Conservation (phyloP, 2,888 invertebrate genomes). For the Oscheius sp. region DNA sequence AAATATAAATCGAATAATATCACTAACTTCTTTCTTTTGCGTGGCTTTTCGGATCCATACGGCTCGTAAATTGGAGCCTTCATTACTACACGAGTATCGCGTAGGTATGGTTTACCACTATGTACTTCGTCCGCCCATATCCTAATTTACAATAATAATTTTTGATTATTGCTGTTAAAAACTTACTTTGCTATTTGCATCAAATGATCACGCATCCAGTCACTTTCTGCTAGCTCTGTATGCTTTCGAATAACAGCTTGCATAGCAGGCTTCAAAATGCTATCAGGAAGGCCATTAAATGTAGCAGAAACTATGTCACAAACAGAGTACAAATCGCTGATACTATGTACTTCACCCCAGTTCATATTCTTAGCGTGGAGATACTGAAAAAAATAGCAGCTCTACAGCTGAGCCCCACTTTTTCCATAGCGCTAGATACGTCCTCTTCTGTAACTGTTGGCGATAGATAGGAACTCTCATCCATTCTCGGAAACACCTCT, state of each 20-base stretch:
- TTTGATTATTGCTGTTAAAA: not conserved
- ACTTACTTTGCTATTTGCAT: conserved; percentile 41
- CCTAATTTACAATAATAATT: conserved; percentile 24
- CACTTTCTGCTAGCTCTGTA: conserved; percentile 28
- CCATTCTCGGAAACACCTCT: too few relatives aligned
- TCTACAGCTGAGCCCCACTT: too few relatives aligned
- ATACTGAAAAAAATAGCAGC: conserved; percentile 40
- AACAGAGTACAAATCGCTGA: conserved; percentile 48
- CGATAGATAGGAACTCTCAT: too few relatives aligned
- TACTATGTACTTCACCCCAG: conserved; percentile 50
- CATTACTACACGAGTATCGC: conserved; percentile 49
- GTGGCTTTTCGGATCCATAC: not conserved
- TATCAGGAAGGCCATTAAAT: conserved; percentile 54
- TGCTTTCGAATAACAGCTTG: conserved; percentile 41
- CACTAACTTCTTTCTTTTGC: not conserved
- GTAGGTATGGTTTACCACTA: conserved; percentile 40
- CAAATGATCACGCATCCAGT: conserved; percentile 52
- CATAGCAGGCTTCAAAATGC: conserved; percentile 56
- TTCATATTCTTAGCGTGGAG: conserved; percentile 46
- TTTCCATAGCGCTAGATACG: too few relatives aligned
- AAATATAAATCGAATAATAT: not conserved
- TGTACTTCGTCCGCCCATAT: conserved; percentile 54
- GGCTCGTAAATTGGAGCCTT: conserved; percentile 46
- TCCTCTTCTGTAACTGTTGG: too few relatives aligned
- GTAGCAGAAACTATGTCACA: conserved; percentile 46